phyloP scores from a whole-genome alignment of 2,797 vertebrate genomes.

The Hemitrygon akajei region DNA sequence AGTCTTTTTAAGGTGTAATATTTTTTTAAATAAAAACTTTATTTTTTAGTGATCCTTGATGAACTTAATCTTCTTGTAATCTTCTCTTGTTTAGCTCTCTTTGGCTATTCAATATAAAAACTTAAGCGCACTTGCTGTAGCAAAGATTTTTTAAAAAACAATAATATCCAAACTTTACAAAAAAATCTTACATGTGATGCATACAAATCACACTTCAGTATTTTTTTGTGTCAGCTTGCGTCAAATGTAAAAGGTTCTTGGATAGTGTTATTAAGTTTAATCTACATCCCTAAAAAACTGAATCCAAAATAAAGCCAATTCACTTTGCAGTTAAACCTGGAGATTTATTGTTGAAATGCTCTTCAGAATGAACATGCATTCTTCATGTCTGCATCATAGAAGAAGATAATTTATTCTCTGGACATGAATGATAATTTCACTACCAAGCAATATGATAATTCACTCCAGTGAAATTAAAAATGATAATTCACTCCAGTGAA shows the following conservation, averaged over 20 bases:
- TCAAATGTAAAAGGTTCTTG: background rate
- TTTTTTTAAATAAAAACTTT: background rate
- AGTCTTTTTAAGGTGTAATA: background rate
- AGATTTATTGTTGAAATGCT: constrained; percentile 34
- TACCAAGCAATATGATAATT: constrained; percentile 34
- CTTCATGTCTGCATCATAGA: constrained; percentile 35
- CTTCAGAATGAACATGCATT: constrained; percentile 34
- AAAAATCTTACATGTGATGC: background rate
- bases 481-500: constrained; percentile 37
- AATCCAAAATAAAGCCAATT: constrained; percentile 25
- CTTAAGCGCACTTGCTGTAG: background rate
- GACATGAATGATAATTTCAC: constrained; percentile 37
- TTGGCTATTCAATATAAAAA: background rate
- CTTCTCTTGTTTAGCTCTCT: background rate
- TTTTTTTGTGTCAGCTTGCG: background rate
- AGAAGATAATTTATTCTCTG: constrained; percentile 35
- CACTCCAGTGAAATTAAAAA: constrained; percentile 38
- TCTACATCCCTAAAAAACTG: background rate
- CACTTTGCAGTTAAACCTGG: constrained; percentile 9
- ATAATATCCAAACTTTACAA: background rate
- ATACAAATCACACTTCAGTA: background rate
- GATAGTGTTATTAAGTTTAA: background rate
- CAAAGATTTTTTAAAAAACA: background rate
- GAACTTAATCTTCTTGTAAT: background rate
- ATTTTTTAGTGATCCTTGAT: background rate